Evolutionary conservation across 1,140 invertebrate genomes (phyloP).

Genomic region (Phymastichus coffea): DNA sequence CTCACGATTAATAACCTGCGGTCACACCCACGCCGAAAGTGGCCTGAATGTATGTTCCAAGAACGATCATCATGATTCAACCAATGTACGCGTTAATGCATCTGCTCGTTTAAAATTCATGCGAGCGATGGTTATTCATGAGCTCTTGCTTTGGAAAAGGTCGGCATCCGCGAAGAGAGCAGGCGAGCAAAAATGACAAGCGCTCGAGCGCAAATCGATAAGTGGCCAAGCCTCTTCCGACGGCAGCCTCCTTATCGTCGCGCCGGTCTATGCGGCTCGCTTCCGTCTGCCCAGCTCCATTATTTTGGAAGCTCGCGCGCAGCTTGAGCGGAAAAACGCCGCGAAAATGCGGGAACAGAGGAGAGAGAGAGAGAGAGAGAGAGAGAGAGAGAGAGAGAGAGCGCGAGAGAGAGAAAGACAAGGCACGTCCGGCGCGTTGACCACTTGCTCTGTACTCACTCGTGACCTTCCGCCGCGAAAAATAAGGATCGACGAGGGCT

Average conservation of each 20-base stretch:
- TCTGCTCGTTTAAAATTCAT: conserved; percentile 1
- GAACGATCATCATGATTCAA: conserved; percentile 13
- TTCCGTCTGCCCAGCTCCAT: conserved; percentile 8
- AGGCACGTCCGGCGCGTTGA: conserved; percentile 17
- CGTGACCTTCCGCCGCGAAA: conserved; percentile 26
- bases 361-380: background rate
- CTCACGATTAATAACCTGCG: conserved; percentile 5
- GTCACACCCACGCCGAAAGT: conserved; percentile 2
- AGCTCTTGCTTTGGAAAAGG: too few relatives aligned
- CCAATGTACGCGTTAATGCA: background rate
- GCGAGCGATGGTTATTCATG: background rate
- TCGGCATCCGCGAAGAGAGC: too few relatives aligned
- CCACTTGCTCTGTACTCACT: conserved; percentile 1
- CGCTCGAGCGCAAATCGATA: too few relatives aligned
- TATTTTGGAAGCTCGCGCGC: conserved; percentile 18
- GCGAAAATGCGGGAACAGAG: background rate
- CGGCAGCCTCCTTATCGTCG: background rate
- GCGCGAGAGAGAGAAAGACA: background rate
- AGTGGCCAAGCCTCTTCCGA: too few relatives aligned
- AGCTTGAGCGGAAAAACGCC: background rate
- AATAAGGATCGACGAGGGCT: conserved; percentile 25
- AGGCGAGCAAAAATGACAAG: too few relatives aligned
- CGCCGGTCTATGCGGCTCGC: background rate
- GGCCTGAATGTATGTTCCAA: conserved; percentile 2
- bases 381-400: background rate